These are phyloP conservation scores for Psettodes erumei DNA, from an alignment of 2,113 vertebrate genomes.

Conservation along the genomic window DNA sequence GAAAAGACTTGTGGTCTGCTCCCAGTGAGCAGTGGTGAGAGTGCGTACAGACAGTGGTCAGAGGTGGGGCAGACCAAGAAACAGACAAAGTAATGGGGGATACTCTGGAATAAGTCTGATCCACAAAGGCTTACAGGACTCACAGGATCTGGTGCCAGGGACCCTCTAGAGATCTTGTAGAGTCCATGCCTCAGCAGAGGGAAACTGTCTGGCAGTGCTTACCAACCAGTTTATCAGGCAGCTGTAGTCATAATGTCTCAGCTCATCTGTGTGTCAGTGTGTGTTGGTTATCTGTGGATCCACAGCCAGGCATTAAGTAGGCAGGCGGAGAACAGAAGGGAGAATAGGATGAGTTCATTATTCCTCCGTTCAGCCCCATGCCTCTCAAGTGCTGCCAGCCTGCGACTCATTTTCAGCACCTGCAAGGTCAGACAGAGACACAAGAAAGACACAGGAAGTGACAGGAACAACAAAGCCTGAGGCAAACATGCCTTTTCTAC, in stretches of 20 bases:
- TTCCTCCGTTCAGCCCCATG: constrained; percentile 69
- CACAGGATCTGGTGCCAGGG: no score
- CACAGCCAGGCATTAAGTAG: constrained; percentile 86
- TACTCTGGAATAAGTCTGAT: neutral
- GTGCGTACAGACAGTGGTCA: neutral
- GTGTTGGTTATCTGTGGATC: constrained; percentile 77
- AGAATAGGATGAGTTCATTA: constrained; percentile 81
- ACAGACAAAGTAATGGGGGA: neutral
- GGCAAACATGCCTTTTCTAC: neutral
- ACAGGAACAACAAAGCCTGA: neutral
- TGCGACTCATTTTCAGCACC: constrained; percentile 79
- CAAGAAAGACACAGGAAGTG: neutral
- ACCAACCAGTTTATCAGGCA: neutral
- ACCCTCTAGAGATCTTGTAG: neutral
- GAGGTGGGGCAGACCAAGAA: neutral
- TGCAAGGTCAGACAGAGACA: constrained; percentile 41
- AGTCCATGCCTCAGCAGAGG: neutral
- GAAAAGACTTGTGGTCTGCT: neutral
- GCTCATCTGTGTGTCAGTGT: neutral
- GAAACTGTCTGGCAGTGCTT: neutral
- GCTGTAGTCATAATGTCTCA: neutral
- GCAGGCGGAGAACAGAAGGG: constrained; percentile 77
- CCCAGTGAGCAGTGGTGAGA: neutral
- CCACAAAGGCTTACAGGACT: no score
- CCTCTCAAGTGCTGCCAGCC: constrained; percentile 80